phyloP scores from a whole-genome alignment of 2,797 vertebrate genomes.

The Epinephelus malabaricus region DNA sequence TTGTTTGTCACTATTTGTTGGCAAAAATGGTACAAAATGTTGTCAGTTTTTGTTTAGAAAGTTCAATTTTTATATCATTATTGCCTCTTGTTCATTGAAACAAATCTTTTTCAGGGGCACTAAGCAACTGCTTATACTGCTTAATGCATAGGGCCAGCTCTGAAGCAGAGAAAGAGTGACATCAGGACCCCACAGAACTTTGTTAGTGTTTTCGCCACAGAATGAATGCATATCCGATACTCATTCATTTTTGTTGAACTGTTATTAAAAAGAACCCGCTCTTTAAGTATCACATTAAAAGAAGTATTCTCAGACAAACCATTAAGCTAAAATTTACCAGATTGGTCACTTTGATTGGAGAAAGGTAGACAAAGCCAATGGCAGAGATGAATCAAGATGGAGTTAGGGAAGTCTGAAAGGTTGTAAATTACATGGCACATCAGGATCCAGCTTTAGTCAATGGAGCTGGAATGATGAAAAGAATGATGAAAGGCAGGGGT shows the following conservation, averaged over 20 bases:
- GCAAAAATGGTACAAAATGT: no score
- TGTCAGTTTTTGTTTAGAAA: no score
- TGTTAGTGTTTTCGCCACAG: neutral
- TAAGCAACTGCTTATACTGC: no score
- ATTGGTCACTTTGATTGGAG: conserved; percentile 50
- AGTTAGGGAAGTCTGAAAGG: conserved; percentile 63
- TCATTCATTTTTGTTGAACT: neutral
- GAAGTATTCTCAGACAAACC: conserved; percentile 1
- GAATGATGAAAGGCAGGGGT: conserved; percentile 83
- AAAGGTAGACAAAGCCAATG: conserved; percentile 60
- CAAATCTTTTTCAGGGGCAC: no score
- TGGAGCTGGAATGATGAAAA: conserved; percentile 80
- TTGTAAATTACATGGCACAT: conserved; percentile 70
- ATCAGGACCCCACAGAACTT: conserved; percentile 9
- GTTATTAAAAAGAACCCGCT: neutral
- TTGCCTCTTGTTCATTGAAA: no score
- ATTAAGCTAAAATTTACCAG: conserved; percentile 6
- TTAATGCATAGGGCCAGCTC: no score
- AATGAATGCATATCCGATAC: neutral
- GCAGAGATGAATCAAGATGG: conserved; percentile 55
- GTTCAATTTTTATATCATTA: no score
- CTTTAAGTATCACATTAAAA: neutral
- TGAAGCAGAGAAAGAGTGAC: neutral
- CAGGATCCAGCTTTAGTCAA: conserved; percentile 68
- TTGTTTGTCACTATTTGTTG: no score